Evolutionary conservation across 1,140 invertebrate species (phyloP), one percentile per base, ranked within the genome.

Genomic region (Eumeta japonica): DNA sequence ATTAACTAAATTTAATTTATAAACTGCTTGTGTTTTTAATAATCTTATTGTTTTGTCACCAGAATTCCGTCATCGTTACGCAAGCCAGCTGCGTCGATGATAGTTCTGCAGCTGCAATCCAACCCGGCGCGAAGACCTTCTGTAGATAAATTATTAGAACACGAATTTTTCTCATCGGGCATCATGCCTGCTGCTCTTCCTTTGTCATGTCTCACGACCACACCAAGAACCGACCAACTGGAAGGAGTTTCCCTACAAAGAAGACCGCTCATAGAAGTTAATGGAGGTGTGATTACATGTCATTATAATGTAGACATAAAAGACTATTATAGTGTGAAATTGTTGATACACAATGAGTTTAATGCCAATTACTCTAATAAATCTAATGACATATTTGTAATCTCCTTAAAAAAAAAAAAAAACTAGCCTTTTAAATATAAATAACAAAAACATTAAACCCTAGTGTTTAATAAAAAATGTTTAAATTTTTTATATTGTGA

Each of bases 191-290:
- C 78, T 16, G 81, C 85, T 38, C 77, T 97, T 40, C 94, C 94
- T 7, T 77, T 84, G 1, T 95, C 93, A 35, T 94, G 92, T 64
- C 77, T 98, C 35, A 93, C 92, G 3, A 94, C 91, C 76, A 90
- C 91, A 3, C 95, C 95, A 2, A 79, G 93, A 39, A 85, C 90
- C 18, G 88, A 90, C 53, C 81, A 83, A 39, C 66, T 87, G 9
- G 83, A 86, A 41, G 79, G 81, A 11, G 42, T 62, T 1, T 18
- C 61, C 1, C 54, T 79, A n/a, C 77, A 75, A 45, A 77, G 79
- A 33, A 79, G 86, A 48, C 88, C 88, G 7, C 70, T 92, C 2
- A 66, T 76, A 3, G 86, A 88, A 68, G 77, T 88, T 43, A 87
- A 88, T 41, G 71, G 70, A 0, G 38, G 48, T 30, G 43, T 10